Conservation (phyloP, 2,797 vertebrate genomes). For the Coracias cyanogaster region DNA sequence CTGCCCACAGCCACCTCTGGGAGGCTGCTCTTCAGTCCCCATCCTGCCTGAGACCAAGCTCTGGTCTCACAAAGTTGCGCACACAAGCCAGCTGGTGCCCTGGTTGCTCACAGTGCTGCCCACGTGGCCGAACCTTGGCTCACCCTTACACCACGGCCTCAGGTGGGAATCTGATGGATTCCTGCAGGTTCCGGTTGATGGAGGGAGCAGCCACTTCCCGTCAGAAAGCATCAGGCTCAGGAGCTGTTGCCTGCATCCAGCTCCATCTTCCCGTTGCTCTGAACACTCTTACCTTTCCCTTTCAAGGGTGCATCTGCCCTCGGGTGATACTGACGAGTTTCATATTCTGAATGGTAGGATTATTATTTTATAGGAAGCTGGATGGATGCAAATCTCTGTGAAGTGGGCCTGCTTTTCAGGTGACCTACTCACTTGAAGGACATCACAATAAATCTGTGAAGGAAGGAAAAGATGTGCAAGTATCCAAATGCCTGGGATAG, state of each 20-base stretch:
- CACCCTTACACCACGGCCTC: not conserved
- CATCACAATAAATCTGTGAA: not conserved
- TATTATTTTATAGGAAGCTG: slow-evolving; percentile 2
- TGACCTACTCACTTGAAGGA: not conserved
- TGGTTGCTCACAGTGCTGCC: not conserved
- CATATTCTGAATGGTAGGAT: not conserved
- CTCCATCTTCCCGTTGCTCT: not conserved
- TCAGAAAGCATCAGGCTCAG: slow-evolving; percentile 30
- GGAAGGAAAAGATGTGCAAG: not conserved
- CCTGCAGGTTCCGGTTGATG: not conserved
- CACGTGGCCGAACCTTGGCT: accelerated
- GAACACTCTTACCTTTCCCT: not conserved
- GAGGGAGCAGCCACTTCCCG: not conserved
- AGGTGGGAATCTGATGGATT: not conserved
- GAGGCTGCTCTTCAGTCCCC: not conserved
- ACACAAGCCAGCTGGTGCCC: no score
- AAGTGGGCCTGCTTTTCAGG: not conserved
- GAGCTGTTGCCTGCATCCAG: not conserved
- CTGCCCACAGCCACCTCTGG: not conserved
- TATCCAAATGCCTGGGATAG: not conserved
- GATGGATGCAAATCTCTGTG: not conserved
- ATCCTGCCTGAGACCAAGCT: not conserved
- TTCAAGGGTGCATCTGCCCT: not conserved
- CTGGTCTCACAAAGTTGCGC: not conserved
- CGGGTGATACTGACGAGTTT: not conserved